Percentiles rank a stretch among this genome's conserved stretches.
These are phyloP conservation scores for Lepidotrigona ventralis DNA, from an alignment of 1,140 invertebrate species.

Conservation along the genomic window DNA sequence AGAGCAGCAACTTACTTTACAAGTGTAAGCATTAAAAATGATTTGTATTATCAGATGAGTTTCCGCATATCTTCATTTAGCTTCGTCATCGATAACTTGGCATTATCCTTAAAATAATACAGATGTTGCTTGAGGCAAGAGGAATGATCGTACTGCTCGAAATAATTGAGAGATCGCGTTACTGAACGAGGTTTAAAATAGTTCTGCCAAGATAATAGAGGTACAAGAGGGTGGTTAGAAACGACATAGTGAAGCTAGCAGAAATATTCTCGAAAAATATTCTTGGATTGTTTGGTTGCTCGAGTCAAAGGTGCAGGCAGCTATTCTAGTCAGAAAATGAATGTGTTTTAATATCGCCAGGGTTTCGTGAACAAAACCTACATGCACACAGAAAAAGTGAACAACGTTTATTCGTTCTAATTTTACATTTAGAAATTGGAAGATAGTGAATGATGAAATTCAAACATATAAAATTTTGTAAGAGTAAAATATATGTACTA, in stretches of 20 bases:
- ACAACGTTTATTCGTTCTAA: neutral
- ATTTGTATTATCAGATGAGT: too few species aligned
- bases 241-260: neutral
- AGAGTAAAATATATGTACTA: neutral
- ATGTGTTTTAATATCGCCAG: neutral
- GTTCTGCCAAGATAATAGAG: neutral
- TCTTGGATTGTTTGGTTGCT: neutral
- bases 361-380: neutral
- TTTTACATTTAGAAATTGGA: neutral
- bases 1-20: too few species aligned
- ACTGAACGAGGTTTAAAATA: neutral
- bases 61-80: too few species aligned
- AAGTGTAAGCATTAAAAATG: too few species aligned
- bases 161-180: neutral
- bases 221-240: neutral
- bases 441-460: neutral
- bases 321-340: neutral
- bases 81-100: too few species aligned
- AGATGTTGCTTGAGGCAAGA: neutral
- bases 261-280: neutral
- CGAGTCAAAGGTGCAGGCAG: neutral
- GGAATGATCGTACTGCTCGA: neutral
- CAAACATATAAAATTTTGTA: neutral
- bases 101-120: too few species aligned
- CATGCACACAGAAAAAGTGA: neutral